Evolutionary conservation across 2,113 vertebrate species (phyloP).

Genomic region (Urocitellus parryii): DNA sequence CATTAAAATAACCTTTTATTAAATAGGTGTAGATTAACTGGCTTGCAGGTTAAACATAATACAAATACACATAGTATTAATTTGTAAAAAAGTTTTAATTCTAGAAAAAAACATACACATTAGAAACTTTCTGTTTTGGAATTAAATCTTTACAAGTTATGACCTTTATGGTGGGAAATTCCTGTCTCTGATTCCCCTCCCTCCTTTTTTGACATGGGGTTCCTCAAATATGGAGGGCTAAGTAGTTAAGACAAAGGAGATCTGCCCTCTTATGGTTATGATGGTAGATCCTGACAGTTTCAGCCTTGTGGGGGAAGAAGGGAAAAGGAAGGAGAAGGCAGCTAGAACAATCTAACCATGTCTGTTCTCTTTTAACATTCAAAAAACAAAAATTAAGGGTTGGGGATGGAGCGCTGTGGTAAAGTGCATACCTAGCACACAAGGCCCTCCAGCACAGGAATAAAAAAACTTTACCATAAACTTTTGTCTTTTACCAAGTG

Average conservation of each 20-base stretch:
- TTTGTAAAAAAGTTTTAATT: conserved; percentile 43
- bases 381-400: neutral
- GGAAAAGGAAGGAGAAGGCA: neutral
- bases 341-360: neutral
- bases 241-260: neutral
- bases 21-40: conserved; percentile 40
- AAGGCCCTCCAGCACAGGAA: too few species aligned
- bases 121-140: conserved; percentile 27
- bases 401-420: too few species aligned
- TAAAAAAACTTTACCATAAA: neutral
- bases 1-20: conserved; percentile 42
- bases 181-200: neutral
- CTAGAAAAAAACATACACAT: neutral
- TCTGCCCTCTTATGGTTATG: neutral
- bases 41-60: conserved; percentile 33
- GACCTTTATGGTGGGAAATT: conserved; percentile 30
- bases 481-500: conserved; percentile 20
- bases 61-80: neutral
- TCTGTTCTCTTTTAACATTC: neutral
- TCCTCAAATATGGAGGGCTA: neutral
- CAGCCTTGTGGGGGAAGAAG: neutral
- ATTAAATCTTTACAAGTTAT: conserved; percentile 22
- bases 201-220: neutral
- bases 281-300: neutral
- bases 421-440: too few species aligned